Percentiles rank a stretch among this genome's conserved stretches.
These are phyloP conservation scores for Myanophis thanlyinensis DNA, from an alignment of 2,113 vertebrate genomes.

Conservation along the genomic window DNA sequence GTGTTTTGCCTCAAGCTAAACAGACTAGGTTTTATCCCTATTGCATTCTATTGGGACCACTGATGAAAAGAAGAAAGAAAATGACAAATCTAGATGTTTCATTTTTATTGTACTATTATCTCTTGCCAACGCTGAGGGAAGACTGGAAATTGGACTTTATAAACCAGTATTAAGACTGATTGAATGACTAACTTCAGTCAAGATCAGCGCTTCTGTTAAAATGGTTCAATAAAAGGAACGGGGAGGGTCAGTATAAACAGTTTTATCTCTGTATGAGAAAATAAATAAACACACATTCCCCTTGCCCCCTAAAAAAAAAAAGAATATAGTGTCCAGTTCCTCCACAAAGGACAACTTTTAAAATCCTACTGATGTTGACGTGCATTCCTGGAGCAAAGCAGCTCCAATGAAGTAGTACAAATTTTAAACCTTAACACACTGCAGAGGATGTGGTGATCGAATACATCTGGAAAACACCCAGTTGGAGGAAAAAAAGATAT, in stretches of 20 bases:
- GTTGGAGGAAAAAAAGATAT: not conserved
- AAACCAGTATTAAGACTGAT: conserved; percentile 57
- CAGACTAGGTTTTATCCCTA: conserved; percentile 65
- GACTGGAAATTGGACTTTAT: conserved; percentile 49
- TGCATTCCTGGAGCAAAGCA: not conserved
- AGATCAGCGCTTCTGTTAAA: conserved; percentile 48
- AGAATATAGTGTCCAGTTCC: not conserved
- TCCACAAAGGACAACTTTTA: not conserved
- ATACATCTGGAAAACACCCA: not conserved
- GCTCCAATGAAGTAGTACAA: not conserved
- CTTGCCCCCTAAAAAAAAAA: not conserved
- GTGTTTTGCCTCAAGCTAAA: conserved; percentile 74
- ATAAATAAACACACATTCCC: not conserved
- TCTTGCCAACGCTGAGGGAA: conserved; percentile 52
- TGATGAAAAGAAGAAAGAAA: conserved; percentile 42
- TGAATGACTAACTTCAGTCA: conserved; percentile 54
- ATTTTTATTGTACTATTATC: conserved; percentile 54
- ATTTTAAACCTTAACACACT: not conserved
- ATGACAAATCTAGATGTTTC: conserved; percentile 46
- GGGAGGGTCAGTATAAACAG: not conserved
- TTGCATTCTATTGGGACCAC: conserved; percentile 58
- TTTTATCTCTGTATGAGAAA: not conserved
- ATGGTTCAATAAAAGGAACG: conserved; percentile 27
- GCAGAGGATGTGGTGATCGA: not conserved
- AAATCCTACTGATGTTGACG: not conserved